Conservation (phyloP, 2,888 invertebrate species). For the Phanerotoma sp. region DNA sequence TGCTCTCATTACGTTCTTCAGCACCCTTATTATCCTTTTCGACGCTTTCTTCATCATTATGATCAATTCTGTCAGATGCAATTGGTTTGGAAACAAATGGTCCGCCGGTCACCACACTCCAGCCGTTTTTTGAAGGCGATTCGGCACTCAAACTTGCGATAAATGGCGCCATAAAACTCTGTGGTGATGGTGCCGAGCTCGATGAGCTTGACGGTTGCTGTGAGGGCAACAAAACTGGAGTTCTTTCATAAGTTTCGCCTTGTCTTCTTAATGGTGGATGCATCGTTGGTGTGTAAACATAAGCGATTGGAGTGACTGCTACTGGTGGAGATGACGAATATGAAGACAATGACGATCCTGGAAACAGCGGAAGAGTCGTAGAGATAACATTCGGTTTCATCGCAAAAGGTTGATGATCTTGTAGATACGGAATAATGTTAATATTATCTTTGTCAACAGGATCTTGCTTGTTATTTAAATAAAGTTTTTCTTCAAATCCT, state of each 20-base stretch:
- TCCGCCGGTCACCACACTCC: slow-evolving; percentile 61
- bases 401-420: slow-evolving; percentile 57
- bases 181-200: slow-evolving; percentile 57
- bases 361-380: slow-evolving; percentile 47
- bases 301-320: slow-evolving; percentile 62
- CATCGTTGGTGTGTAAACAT: slow-evolving; percentile 67
- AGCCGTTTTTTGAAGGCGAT: slow-evolving; percentile 62
- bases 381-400: slow-evolving; percentile 51
- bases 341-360: slow-evolving; percentile 33
- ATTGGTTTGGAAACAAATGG: slow-evolving; percentile 24
- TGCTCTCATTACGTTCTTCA: slow-evolving; percentile 9
- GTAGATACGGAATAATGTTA: slow-evolving; percentile 58
- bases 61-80: slow-evolving; percentile 19
- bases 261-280: slow-evolving; percentile 40
- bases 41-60: slow-evolving; percentile 17
- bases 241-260: slow-evolving; percentile 37
- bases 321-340: slow-evolving; percentile 53
- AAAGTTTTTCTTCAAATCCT: slow-evolving; percentile 29
- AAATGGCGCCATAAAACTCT: slow-evolving; percentile 70
- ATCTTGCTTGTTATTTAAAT: slow-evolving; percentile 13
- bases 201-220: slow-evolving; percentile 53
- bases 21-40: slow-evolving; percentile 2
- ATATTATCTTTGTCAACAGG: slow-evolving; percentile 47
- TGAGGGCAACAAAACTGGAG: slow-evolving; percentile 49
- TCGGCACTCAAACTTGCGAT: slow-evolving; percentile 68